These are phyloP conservation scores for Radopholus similis DNA, from an alignment of 1,140 invertebrate species.

Conservation along the genomic window DNA sequence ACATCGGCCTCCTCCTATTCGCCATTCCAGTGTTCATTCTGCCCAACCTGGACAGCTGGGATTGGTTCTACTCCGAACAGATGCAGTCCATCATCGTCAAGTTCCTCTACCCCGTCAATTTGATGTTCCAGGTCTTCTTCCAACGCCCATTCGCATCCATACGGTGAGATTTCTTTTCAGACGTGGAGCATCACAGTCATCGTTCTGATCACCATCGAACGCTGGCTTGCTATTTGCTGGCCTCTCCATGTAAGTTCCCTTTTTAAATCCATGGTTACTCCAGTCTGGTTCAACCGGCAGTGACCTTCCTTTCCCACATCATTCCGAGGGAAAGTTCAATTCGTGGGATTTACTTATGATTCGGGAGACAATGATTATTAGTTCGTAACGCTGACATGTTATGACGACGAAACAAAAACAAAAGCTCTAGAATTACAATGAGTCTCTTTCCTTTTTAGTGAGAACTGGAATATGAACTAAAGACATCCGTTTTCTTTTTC, in stretches of 20 bases:
- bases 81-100: conserved; percentile 48
- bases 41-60: conserved; percentile 42
- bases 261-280: too few species aligned
- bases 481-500: neutral
- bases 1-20: conserved; percentile 44
- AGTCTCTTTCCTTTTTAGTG: too few species aligned
- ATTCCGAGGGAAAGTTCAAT: too few species aligned
- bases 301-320: too few species aligned
- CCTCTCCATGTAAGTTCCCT: conserved; percentile 10
- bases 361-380: too few species aligned
- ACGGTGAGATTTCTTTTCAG: conserved; percentile 21
- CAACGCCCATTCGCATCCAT: neutral
- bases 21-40: conserved; percentile 50
- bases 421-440: too few species aligned
- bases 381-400: too few species aligned
- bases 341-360: too few species aligned
- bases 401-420: too few species aligned
- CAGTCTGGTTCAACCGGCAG: too few species aligned
- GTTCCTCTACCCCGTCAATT: conserved; percentile 54
- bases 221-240: conserved; percentile 11
- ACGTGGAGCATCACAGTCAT: conserved; percentile 45
- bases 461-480: too few species aligned
- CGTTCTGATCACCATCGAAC: conserved; percentile 10
- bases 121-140: conserved; percentile 39
- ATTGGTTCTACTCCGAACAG: neutral